Evolutionary conservation across 2,113 vertebrate genomes (phyloP), one percentile per base, ranked within the genome.

Genomic region (Thunnus thynnus): DNA sequence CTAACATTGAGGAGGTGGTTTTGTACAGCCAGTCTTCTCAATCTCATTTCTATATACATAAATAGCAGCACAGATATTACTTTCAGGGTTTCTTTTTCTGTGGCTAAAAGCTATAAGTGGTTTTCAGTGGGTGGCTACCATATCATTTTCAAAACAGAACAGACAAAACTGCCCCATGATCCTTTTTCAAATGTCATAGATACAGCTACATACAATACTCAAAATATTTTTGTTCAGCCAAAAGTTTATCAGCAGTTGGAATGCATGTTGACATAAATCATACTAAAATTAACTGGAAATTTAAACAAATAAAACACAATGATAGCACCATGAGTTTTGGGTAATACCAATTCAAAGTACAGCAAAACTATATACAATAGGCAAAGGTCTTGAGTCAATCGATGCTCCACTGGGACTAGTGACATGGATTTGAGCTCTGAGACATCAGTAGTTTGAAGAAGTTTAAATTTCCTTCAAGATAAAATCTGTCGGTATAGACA

Each of bases 341-440:
- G 84, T 75, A 80, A 86, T 73, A 84, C 78, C 81, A 89, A 90
- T 75, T 80, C n/a, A 83, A 90, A 90, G 54, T 73, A 88, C 73
- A 88, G 76, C 64, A 85, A 79, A 84, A 73, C 76, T 92, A 92
- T 91, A 79, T 92, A 92, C 88, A 91, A 60, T 18, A 65, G 67
- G 41, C 75, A 54, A 83, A 72, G 64, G 54, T 86, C 52, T 83
- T 56, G 72, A 85, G 57, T 84, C 46, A 71, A 84, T 82, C 51
- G 22, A 78, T 85, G 91, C 87, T 85, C 82, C 75, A 47, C 79
- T 90, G 91, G 85, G 92, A 89, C 88, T 85, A 88, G 91, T 92
- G 92, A 92, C 88, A 62, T 94, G 93, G 93, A 92, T 94, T 93
- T 89, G 90, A 93, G 93, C 87, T 94, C 80, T 76, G 88, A 88